phyloP scores from a whole-genome alignment of 92 coral and sea anemone species.

The Epizoanthus scotinus region DNA sequence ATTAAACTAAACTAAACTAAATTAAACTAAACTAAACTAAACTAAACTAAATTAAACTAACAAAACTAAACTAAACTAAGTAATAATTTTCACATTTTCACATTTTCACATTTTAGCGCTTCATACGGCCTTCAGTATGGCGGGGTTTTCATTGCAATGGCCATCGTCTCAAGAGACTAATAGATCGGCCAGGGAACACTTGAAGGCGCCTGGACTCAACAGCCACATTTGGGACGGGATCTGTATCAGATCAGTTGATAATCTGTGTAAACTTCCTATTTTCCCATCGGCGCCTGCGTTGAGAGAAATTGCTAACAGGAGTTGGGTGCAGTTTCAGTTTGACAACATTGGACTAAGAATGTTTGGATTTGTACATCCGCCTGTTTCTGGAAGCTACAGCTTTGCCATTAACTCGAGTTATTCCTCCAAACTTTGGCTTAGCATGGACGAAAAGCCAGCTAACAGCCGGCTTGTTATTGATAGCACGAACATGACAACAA shows the following conservation, averaged over 20 bases:
- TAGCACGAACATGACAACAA: not conserved
- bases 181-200: not conserved
- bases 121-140: too few relatives aligned
- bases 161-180: not conserved
- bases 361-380: not conserved
- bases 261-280: conserved; percentile 56
- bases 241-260: conserved; percentile 26
- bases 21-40: too few relatives aligned
- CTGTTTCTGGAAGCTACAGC: not conserved
- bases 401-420: not conserved
- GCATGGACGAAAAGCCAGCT: not conserved
- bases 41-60: too few relatives aligned
- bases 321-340: not conserved
- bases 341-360: not conserved
- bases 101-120: too few relatives aligned
- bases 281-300: conserved; percentile 65
- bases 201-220: conserved; percentile 5
- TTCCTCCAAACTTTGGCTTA: not conserved
- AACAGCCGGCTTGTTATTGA: not conserved
- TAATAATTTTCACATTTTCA: too few relatives aligned
- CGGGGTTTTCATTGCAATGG: too few relatives aligned
- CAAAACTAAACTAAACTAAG: too few relatives aligned
- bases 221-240: conserved; percentile 49
- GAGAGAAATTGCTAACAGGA: not conserved
- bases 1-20: too few relatives aligned